Percentiles rank a stretch among this genome's conserved stretches.
Evolutionary conservation across 2,888 invertebrate genomes (phyloP).

Genomic region (Micoletzkya japonica): DNA sequence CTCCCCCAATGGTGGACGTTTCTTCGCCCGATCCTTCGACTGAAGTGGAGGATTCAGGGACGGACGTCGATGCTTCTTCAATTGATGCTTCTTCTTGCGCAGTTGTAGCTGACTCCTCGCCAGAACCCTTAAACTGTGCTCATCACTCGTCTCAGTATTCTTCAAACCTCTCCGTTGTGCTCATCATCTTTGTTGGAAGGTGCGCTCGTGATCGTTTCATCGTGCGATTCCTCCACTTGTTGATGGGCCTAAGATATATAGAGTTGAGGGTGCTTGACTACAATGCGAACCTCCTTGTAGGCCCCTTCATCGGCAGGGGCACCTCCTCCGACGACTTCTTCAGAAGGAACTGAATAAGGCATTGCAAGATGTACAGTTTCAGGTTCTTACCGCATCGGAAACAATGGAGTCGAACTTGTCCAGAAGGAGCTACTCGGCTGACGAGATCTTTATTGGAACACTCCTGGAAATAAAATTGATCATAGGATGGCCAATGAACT

Average conservation of each 20-base stretch:
- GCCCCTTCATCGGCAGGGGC: background rate
- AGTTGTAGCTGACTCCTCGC: background rate
- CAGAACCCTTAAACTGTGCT: too few species aligned
- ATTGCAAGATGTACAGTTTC: background rate
- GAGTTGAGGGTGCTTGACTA: too few species aligned
- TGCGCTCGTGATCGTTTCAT: too few species aligned
- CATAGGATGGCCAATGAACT: too few species aligned
- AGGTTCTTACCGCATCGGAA: slow-evolving; percentile 56
- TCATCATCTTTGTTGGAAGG: too few species aligned
- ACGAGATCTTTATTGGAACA: slow-evolving; percentile 11
- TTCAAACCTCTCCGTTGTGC: too few species aligned
- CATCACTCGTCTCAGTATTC: too few species aligned
- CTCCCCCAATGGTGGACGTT: background rate
- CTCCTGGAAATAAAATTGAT: too few species aligned
- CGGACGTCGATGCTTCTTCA: background rate
- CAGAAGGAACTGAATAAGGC: background rate
- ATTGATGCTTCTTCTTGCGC: slow-evolving; percentile 11
- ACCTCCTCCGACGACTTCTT: background rate
- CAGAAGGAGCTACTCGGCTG: slow-evolving; percentile 28
- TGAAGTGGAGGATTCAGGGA: background rate
- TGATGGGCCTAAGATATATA: too few species aligned
- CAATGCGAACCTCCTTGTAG: background rate
- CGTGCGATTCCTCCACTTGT: background rate
- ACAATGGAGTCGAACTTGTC: slow-evolving; percentile 52
- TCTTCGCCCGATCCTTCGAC: background rate